phyloP scores from a whole-genome alignment of 2,797 vertebrate species.

The Cetoscarus ocellatus region DNA sequence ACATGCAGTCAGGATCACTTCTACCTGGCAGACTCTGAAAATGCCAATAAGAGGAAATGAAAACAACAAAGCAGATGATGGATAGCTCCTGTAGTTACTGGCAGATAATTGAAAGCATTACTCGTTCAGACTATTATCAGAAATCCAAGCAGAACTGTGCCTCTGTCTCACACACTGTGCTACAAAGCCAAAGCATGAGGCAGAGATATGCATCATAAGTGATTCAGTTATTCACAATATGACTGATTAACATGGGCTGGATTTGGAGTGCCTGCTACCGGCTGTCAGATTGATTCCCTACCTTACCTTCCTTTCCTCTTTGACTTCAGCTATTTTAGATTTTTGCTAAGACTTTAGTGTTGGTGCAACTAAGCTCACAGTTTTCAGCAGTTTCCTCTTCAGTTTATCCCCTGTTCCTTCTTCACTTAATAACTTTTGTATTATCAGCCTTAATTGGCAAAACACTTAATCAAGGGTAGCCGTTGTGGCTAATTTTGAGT shows the following conservation, averaged over 20 bases:
- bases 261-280: constrained; percentile 30
- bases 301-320: constrained; percentile 28
- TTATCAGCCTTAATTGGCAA: constrained; percentile 8
- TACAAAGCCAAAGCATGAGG: constrained; percentile 24
- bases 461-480: background rate
- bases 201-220: constrained; percentile 37
- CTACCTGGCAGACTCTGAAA: constrained; percentile 18
- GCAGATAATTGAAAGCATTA: constrained; percentile 50
- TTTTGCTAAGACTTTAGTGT: constrained; percentile 4
- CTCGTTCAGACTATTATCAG: constrained; percentile 29
- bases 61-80: constrained; percentile 41
- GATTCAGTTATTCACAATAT: constrained; percentile 53
- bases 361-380: background rate
- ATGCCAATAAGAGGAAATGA: constrained; percentile 51
- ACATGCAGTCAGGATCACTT: constrained; percentile 13
- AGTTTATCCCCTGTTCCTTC: background rate
- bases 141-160: constrained; percentile 8
- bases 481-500: background rate
- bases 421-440: background rate
- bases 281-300: constrained; percentile 36
- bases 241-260: constrained; percentile 47
- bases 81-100: constrained; percentile 34
- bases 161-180: constrained; percentile 23
- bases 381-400: constrained; percentile 2
- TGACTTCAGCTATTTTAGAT: constrained; percentile 1